Base-by-base conservation (phyloP, 2,113 vertebrate species). In the Climacteris rufus region DNA sequence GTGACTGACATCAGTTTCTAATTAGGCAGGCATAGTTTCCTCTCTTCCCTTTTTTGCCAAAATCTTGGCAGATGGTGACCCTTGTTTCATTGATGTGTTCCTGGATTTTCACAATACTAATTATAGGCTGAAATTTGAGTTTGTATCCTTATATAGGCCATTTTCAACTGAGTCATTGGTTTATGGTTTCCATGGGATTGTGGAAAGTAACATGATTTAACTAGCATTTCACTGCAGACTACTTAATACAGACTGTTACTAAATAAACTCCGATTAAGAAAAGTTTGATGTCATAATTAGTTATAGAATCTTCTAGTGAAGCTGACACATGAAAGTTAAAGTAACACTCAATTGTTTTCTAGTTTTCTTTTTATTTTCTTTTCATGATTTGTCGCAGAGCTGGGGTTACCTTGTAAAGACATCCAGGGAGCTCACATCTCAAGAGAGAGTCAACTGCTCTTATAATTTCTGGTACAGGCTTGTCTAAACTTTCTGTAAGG, bases 11-110 rank as follows among this genome's bases (percentile, higher is more conserved):
- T 57, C 45, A 37, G 33, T 70, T 88, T 87, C 75, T 86, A 92
- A 90, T 93, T 93, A 93, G 66, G 37, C 10, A 91, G 69, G 23
- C 49, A 76, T 61, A 24, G 12, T 69, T 95, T 80, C 20, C 18
- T 93, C 54, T 92, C 28, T 57, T 89, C 54, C 19, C 18, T 78
- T 87, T 85, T 91, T 65, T 47, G 31, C 50, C 79, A 92, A 83
- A 93, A 88, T 86, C 88, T 88, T 71, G 93, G 79, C 94, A 95
- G 88, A 88, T 88, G 76, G 83, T 90, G 85, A 95, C 83, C 88
- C 54, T 74, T 45, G 90, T 90, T 94, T 96, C 45, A 1, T 54
- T 92, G 65, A 85, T 88, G 37, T 90, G n/a, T 85, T 88, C 49
- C 53, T 93, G 63, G 71, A 86, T 65, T 77, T 97, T 96, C 79